Evolutionary conservation across 2,113 vertebrate species (phyloP), one percentile per base, ranked within the genome.

Genomic region (Tonatia bakeri): DNA sequence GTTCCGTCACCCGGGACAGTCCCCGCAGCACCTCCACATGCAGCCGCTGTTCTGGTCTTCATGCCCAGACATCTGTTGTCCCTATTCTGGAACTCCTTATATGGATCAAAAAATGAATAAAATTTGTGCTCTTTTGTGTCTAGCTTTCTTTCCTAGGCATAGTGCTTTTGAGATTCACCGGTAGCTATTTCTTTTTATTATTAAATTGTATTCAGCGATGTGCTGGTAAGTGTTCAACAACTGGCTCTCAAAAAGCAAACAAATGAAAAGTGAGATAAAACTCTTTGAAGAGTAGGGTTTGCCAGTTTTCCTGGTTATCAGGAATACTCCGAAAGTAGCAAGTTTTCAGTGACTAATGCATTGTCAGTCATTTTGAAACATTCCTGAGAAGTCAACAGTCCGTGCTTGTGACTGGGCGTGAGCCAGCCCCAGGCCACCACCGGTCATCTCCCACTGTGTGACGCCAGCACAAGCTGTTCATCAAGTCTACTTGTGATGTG

Each of bases 101-200:
- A 56, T 54, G 2, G 38, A 82, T 64, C 43, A 75, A 12, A 56
- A 38, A 70, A 15, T 64, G 33, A 87, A 64, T 36, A 73, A 88
- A 67, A 50, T 16, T 15, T 64, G 8, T 69, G 31, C 10, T 80
- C 9, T 80, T 65, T 69, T 43, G 5, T 43, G 15, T 31, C 24
- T 43, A 50, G 12, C 33, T 92, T 75, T 16, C 45, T 77, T 65
- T 82, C 84, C 43, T 70, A 11, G 70, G 15, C 59, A 36, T 52
- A 54, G 79, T 54, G 73, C 36, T 81, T 85, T n/a, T 33, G 20
- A 67, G 33, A 67, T 45, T 92, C 36, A 94, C 4, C 56, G 5
- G 31, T 45, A 26, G 72, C 43, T 33, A 10, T 86, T 90, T n/a
- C 24, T 45, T 92, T 85, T 92, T 17, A 87, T 64, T 70, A 94